Evolutionary conservation across 2,888 invertebrate genomes (phyloP).

Genomic region (Papilio elwesi): DNA sequence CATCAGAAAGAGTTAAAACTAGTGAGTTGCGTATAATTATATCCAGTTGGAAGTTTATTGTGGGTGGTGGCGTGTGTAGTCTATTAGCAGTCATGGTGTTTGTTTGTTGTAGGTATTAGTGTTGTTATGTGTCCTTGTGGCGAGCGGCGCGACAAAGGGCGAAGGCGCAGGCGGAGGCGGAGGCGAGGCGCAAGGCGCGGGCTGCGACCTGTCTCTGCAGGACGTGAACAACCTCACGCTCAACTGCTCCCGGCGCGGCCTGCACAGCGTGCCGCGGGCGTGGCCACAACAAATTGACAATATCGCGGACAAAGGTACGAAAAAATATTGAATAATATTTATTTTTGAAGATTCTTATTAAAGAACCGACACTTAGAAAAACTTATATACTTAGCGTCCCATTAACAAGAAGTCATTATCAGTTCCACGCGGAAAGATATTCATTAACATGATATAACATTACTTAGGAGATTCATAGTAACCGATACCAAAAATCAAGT

Average conservation of each 20-base stretch:
- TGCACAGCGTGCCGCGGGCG: conserved; percentile 59
- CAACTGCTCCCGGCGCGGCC: conserved; percentile 73
- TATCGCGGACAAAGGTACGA: conserved; percentile 65
- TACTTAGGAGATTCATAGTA: no score
- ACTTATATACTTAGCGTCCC: not conserved
- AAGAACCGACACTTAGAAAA: not conserved
- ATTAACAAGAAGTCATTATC: not conserved
- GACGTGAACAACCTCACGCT: conserved; percentile 67
- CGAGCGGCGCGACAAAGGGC: conserved; percentile 55
- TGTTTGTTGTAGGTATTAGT: conserved; percentile 81
- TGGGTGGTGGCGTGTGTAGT: conserved; percentile 47
- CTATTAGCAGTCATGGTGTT: conserved; percentile 47
- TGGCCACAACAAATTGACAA: conserved; percentile 70
- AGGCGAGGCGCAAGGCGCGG: conserved; percentile 54
- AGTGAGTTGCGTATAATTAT: conserved; percentile 62
- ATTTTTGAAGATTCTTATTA: not conserved
- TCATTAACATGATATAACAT: not conserved
- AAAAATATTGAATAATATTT: not conserved
- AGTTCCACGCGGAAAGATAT: not conserved
- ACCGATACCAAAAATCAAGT: no score
- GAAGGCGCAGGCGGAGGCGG: conserved; percentile 52
- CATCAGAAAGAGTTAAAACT: conserved; percentile 56
- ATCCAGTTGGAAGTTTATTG: conserved; percentile 47
- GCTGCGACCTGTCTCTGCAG: conserved; percentile 68
- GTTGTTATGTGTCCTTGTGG: conserved; percentile 71